These are phyloP conservation scores for Jordanella pulchra DNA, from an alignment of 2,797 vertebrate genomes.

Conservation along the genomic window DNA sequence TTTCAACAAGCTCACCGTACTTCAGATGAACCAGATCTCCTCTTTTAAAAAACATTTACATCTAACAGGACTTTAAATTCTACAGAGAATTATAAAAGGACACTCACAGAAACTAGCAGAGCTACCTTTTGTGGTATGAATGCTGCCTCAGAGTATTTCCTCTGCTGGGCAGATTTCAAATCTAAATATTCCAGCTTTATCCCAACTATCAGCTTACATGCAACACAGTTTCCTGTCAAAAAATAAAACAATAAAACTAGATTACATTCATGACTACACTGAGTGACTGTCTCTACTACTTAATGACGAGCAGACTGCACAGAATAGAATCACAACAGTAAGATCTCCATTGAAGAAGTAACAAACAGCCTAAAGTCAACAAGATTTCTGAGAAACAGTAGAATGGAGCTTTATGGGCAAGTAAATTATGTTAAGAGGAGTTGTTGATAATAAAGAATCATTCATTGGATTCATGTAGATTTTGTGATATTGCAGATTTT, in stretches of 20 bases:
- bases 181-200: slow-evolving; percentile 32
- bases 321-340: slow-evolving; percentile 43
- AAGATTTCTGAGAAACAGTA: slow-evolving; percentile 24
- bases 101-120: slow-evolving; percentile 42
- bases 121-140: slow-evolving; percentile 20
- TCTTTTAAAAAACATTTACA: slow-evolving; percentile 53
- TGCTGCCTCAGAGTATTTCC: slow-evolving; percentile 14
- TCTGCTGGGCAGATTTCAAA: slow-evolving; percentile 19
- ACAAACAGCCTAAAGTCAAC: slow-evolving; percentile 32
- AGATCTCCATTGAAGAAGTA: slow-evolving; percentile 40
- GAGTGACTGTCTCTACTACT: slow-evolving; percentile 27
- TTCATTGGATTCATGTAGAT: slow-evolving; percentile 33
- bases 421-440: slow-evolving; percentile 12
- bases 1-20: slow-evolving; percentile 37
- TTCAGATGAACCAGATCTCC: slow-evolving; percentile 27
- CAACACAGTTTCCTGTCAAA: slow-evolving; percentile 19
- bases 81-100: slow-evolving; percentile 47
- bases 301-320: slow-evolving; percentile 43
- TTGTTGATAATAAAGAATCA: slow-evolving; percentile 2
- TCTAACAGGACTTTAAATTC: slow-evolving; percentile 44
- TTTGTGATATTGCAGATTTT: slow-evolving; percentile 12
- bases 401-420: slow-evolving; percentile 6
- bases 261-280: slow-evolving; percentile 52
- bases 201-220: slow-evolving; percentile 11
- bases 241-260: slow-evolving; percentile 22